Evolutionary conservation across 1,140 invertebrate species (phyloP).

Genomic region (Delia radicum): DNA sequence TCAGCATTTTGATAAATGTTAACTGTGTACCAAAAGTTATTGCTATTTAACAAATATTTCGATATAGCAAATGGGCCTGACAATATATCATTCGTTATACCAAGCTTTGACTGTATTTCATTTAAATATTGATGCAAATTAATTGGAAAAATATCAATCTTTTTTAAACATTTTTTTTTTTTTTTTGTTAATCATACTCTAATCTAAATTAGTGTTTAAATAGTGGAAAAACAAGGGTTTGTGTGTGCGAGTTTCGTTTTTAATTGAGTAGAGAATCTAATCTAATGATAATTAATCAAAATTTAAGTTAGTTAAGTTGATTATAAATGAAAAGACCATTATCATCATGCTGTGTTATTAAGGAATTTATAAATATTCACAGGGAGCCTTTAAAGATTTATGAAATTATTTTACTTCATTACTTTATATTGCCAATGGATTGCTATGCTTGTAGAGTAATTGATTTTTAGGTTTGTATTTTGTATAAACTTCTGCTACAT

Average conservation of each 20-base stretch:
- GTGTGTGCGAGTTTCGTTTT: neutral
- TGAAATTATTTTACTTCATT: too few relatives aligned
- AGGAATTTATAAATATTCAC: neutral
- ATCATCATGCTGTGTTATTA: neutral
- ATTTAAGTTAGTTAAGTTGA: slow-evolving; percentile 2
- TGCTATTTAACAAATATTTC: too few relatives aligned
- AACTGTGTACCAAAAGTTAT: too few relatives aligned
- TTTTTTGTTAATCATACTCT: neutral
- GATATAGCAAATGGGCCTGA: too few relatives aligned
- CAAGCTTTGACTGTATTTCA: neutral
- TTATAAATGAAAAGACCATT: neutral
- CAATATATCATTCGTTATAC: too few relatives aligned
- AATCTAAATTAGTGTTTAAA: neutral
- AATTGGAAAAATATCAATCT: slow-evolving; percentile 16
- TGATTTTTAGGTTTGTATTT: too few relatives aligned
- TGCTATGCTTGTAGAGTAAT: too few relatives aligned
- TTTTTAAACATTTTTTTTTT: neutral
- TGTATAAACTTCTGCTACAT: too few relatives aligned
- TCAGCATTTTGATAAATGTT: too few relatives aligned
- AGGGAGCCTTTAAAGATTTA: neutral
- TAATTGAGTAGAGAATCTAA: slow-evolving; percentile 4
- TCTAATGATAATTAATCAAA: neutral
- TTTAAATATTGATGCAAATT: slow-evolving; percentile 13
- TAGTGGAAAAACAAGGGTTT: neutral
- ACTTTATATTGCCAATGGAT: too few relatives aligned